Percentiles rank a stretch among this genome's conserved stretches.
Evolutionary conservation across 1,140 invertebrate genomes (phyloP).

Genomic region (Parapsyche elsis): DNA sequence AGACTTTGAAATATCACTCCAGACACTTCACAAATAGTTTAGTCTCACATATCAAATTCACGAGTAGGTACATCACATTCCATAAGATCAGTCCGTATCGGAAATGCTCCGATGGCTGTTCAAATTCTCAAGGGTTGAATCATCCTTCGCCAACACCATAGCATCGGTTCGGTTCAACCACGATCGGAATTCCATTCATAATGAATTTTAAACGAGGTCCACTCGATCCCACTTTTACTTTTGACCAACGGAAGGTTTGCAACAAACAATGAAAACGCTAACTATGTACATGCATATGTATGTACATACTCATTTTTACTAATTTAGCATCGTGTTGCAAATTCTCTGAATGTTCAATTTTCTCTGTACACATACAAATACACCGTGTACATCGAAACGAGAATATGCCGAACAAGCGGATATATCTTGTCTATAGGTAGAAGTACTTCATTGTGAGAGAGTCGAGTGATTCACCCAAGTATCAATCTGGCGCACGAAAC

Average conservation of each 20-base stretch:
- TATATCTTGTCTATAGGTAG: not conserved
- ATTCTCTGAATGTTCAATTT: not conserved
- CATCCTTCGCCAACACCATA: not conserved
- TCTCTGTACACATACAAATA: too few species aligned
- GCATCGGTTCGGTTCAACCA: not conserved
- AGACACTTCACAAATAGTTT: too few species aligned
- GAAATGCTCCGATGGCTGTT: slow-evolving; percentile 30
- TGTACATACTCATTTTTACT: not conserved
- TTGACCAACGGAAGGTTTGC: not conserved
- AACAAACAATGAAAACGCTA: too few species aligned
- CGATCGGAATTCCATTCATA: slow-evolving; percentile 39
- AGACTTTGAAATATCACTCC: too few species aligned
- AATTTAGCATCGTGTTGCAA: not conserved
- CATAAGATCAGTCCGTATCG: slow-evolving; percentile 1
- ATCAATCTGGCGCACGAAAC: not conserved
- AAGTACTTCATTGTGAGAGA: not conserved
- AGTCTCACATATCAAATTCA: too few species aligned
- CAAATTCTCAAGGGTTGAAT: slow-evolving; percentile 35
- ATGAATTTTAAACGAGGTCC: slow-evolving; percentile 5
- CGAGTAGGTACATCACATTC: too few species aligned
- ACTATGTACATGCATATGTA: too few species aligned
- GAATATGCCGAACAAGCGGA: not conserved
- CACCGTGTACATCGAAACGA: not conserved
- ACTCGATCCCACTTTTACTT: not conserved
- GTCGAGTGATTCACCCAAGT: slow-evolving; percentile 12